A percentile compares a stretch with the other conserved stretches of the same genome.
phyloP scores from a whole-genome alignment of 2,888 invertebrate species.

The Electrophaes corylata region DNA sequence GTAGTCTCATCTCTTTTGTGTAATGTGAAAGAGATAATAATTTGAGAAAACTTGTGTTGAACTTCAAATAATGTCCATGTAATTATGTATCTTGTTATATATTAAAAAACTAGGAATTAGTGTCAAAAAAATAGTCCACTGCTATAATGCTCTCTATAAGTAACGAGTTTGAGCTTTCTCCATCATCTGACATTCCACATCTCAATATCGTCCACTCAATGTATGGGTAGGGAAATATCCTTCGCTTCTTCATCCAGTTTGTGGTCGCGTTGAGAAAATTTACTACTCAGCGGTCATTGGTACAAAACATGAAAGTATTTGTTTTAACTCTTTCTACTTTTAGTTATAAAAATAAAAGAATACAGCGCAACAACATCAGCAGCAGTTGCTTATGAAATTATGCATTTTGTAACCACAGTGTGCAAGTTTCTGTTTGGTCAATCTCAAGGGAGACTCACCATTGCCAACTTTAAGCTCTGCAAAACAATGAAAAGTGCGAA shows the following conservation, averaged over 20 bases:
- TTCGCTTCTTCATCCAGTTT: no score
- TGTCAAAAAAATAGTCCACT: no score
- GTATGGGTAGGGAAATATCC: no score
- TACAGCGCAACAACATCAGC: neutral
- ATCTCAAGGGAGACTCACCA: constrained; percentile 23
- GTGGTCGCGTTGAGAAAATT: no score
- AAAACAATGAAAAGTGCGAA: constrained; percentile 9
- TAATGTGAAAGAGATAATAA: constrained; percentile 19
- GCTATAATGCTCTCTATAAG: no score
- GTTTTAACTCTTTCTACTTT: neutral
- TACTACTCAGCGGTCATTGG: no score
- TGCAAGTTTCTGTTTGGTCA: constrained; percentile 20
- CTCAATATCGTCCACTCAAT: no score
- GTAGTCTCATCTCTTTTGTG: constrained; percentile 14
- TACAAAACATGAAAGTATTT: neutral
- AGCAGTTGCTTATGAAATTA: constrained; percentile 21
- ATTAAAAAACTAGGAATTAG: no score
- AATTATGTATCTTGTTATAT: no score
- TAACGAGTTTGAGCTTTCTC: no score
- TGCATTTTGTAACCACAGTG: constrained; percentile 32
- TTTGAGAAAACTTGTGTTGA: neutral
- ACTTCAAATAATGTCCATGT: no score
- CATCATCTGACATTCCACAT: no score
- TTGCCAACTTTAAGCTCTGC: constrained; percentile 13
- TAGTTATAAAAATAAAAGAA: neutral